These are phyloP conservation scores for Formica selysi DNA, from an alignment of 1,140 invertebrate species.

Conservation along the genomic window DNA sequence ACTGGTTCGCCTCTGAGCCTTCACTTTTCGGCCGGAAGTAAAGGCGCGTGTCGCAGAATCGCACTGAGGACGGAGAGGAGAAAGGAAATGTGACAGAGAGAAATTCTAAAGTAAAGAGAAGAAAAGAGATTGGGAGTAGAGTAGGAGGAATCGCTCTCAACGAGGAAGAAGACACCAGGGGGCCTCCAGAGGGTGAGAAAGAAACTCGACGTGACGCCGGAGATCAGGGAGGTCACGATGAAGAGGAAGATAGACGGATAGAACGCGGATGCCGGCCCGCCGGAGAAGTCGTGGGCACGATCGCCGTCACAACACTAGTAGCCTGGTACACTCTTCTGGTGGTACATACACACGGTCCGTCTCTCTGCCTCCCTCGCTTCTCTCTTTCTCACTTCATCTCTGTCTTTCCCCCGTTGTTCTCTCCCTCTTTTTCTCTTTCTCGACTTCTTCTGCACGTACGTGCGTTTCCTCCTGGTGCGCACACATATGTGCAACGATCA, in stretches of 20 bases:
- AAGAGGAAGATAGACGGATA: constrained; percentile 37
- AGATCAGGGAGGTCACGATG: constrained; percentile 23
- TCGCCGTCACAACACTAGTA: constrained; percentile 84
- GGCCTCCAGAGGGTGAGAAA: background rate
- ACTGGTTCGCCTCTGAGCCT: constrained; percentile 24
- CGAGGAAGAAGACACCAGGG: background rate
- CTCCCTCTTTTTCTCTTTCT: constrained; percentile 32
- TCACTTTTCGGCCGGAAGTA: constrained; percentile 65
- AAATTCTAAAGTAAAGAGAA: background rate
- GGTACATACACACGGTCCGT: constrained; percentile 68
- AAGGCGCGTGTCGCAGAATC: constrained; percentile 25
- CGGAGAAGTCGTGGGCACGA: constrained; percentile 78
- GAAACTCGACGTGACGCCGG: constrained; percentile 13
- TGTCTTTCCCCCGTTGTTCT: constrained; percentile 54
- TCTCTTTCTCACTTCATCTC: constrained; percentile 63
- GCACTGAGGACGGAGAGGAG: background rate
- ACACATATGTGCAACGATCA: constrained; percentile 16
- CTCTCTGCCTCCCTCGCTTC: constrained; percentile 72
- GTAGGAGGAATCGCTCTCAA: background rate
- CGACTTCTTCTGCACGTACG: constrained; percentile 54
- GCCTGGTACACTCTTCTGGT: constrained; percentile 75
- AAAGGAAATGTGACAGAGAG: background rate
- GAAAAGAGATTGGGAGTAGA: background rate
- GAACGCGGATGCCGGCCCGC: constrained; percentile 65
- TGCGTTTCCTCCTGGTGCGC: constrained; percentile 59